Evolutionary conservation across 2,113 vertebrate genomes (phyloP).

Genomic region (Lagopus muta): DNA sequence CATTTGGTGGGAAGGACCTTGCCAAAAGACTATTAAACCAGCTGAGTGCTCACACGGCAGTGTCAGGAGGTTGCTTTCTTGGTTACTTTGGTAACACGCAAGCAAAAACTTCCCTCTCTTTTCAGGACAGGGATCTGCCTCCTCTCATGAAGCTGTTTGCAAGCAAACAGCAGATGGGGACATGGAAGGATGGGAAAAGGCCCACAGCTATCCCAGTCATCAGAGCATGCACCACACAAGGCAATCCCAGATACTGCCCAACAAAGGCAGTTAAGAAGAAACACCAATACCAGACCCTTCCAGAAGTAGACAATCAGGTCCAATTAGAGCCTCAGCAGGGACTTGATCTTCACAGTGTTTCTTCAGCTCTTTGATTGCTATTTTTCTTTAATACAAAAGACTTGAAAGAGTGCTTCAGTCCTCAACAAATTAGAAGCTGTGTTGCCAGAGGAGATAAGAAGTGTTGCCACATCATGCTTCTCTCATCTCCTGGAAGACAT

Average conservation of each 20-base stretch:
- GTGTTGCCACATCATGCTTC: neutral
- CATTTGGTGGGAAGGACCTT: slow-evolving; percentile 18
- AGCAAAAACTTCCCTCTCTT: slow-evolving; percentile 45
- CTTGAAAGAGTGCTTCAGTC: neutral
- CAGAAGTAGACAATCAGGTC: accelerated
- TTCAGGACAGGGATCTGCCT: slow-evolving; percentile 19
- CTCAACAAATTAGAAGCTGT: neutral
- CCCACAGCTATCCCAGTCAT: neutral
- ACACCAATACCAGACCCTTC: neutral
- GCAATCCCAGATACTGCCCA: neutral
- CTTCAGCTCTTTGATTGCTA: neutral
- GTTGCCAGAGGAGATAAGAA: neutral
- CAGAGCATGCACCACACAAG: neutral
- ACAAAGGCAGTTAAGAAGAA: neutral
- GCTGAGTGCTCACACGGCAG: slow-evolving; percentile 17
- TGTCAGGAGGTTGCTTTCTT: slow-evolving; percentile 58
- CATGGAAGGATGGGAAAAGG: neutral
- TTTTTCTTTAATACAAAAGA: neutral
- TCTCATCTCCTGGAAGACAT: neutral
- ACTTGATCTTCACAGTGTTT: neutral
- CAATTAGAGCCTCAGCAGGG: neutral
- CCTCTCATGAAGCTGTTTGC: neutral
- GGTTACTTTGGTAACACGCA: slow-evolving; percentile 68
- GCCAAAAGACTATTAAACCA: slow-evolving; percentile 40
- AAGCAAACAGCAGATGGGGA: neutral